Conservation (phyloP, 2,888 invertebrate genomes). For the Ormia ochracea region DNA sequence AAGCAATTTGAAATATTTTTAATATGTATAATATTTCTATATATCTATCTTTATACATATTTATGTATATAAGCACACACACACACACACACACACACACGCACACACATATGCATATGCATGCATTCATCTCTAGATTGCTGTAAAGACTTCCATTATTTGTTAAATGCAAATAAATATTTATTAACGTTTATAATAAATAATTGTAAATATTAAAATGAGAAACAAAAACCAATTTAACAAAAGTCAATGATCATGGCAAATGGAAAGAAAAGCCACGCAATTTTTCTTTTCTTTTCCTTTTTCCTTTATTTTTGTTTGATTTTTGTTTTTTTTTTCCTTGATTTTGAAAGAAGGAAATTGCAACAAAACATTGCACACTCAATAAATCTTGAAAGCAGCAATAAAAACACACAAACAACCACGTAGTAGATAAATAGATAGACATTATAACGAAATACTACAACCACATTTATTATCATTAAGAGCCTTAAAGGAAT, state of each 20-base stretch:
- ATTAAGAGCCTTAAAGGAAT: slow-evolving; percentile 3
- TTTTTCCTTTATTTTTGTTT: neutral
- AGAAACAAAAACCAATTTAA: slow-evolving; percentile 66
- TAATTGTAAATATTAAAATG: neutral
- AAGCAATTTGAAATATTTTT: no score
- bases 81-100: no score
- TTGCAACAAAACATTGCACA: slow-evolving; percentile 48
- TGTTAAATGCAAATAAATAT: neutral
- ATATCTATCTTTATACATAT: no score
- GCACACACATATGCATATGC: no score
- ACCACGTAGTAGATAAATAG: slow-evolving; percentile 40
- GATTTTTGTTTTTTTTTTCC: slow-evolving; percentile 10
- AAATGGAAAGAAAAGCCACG: slow-evolving; percentile 55
- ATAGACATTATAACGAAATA: slow-evolving; percentile 54
- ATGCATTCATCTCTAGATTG: no score
- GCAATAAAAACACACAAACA: neutral
- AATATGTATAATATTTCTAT: no score
- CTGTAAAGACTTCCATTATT: neutral
- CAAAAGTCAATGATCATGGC: slow-evolving; percentile 72
- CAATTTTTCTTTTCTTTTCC: slow-evolving; percentile 42
- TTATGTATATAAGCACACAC: no score
- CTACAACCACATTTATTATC: slow-evolving; percentile 42
- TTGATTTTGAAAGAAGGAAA: slow-evolving; percentile 52
- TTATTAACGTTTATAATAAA: neutral
- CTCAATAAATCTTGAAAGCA: slow-evolving; percentile 44